phyloP scores from a whole-genome alignment of 2,888 invertebrate genomes.

The Deroplatys truncata region DNA sequence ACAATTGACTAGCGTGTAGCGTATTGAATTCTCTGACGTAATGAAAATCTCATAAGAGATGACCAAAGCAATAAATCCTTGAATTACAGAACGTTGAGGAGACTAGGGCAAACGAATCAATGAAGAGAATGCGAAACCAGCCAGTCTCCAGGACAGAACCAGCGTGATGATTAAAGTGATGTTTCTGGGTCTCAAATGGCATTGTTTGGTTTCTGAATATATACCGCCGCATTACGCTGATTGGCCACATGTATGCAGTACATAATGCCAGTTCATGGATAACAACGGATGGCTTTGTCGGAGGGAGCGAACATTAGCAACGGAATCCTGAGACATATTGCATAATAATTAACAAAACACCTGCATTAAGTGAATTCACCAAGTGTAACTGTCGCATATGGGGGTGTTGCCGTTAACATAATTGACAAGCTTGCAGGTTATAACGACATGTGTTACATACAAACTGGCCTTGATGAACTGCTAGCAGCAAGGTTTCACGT shows the following conservation, averaged over 20 bases:
- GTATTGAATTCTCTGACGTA: too few species aligned
- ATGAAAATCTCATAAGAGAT: too few species aligned
- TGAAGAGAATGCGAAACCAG: too few species aligned
- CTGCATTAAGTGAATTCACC: background rate
- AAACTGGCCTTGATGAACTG: background rate
- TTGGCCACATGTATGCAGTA: background rate
- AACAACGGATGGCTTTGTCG: too few species aligned
- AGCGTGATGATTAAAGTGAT: background rate
- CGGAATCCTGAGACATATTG: background rate
- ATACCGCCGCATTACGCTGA: background rate
- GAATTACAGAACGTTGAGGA: too few species aligned
- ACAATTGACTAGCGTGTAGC: too few species aligned
- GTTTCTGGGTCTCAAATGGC: background rate
- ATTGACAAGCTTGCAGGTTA: background rate
- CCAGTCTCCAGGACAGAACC: too few species aligned
- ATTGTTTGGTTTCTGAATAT: background rate
- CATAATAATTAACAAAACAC: background rate
- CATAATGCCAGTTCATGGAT: background rate
- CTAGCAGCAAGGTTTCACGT: background rate
- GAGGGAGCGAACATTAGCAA: background rate
- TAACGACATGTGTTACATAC: background rate
- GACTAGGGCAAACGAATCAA: too few species aligned
- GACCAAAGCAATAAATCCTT: too few species aligned
- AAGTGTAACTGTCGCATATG: background rate
- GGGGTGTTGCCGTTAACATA: background rate